phyloP scores from a whole-genome alignment of 2,888 invertebrate species.

The Phengaris alcon region DNA sequence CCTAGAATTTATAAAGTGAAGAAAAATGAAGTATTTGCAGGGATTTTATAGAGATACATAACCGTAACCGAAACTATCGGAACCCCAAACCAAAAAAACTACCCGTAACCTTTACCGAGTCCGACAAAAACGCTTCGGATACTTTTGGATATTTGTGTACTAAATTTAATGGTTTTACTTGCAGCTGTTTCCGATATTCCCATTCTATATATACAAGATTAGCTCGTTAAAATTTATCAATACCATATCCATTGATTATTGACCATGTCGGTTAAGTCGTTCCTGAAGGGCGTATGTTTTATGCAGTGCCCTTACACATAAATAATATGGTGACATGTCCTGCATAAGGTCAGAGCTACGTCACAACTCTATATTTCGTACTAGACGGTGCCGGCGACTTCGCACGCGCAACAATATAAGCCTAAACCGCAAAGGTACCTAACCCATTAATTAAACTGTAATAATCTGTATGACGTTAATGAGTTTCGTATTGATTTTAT shows the following conservation, averaged over 20 bases:
- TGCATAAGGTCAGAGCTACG: slow-evolving; percentile 3
- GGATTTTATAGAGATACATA: no score
- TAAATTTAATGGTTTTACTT: no score
- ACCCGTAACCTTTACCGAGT: no score
- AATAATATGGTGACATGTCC: background rate
- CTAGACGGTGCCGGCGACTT: no score
- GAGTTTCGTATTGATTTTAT: slow-evolving; percentile 20
- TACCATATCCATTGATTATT: slow-evolving; percentile 2
- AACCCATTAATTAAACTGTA: background rate
- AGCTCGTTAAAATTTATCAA: background rate
- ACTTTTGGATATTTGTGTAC: no score
- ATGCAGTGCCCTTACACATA: background rate
- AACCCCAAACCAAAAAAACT: no score
- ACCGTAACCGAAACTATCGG: no score
- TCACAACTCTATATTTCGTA: background rate
- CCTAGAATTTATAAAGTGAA: background rate
- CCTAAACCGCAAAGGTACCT: background rate
- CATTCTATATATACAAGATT: no score
- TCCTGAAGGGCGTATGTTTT: background rate
- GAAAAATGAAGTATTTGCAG: background rate
- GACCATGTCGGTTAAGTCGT: background rate
- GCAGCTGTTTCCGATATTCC: no score
- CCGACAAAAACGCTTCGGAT: no score
- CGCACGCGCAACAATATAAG: no score
- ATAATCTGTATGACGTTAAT: slow-evolving; percentile 9